Evolutionary conservation across 2,888 invertebrate genomes (phyloP), one percentile per base, ranked within the genome.

Genomic region (Fissipunctia ypsillon): DNA sequence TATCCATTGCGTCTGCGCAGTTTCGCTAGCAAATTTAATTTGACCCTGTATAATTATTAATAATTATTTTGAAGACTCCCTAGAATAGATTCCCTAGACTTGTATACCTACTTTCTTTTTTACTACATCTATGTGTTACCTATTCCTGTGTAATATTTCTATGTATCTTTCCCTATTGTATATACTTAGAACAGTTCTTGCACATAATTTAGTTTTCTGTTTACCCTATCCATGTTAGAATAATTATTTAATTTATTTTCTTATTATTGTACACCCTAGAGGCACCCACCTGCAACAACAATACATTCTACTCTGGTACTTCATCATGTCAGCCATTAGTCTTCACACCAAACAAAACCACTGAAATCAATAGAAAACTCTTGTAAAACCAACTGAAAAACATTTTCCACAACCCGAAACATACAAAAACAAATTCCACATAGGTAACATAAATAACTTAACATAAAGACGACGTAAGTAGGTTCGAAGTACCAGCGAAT

Each of bases 401-500:
- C 12, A n/a, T 35, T 14, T 28, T 16, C 14, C 19, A 48, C 52
- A 48, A 12, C 22, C 57, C 50, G 25, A 48, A 66, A 66, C 38
- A 38, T 19, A 38, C 19, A 56, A 63, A 83, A 83, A 77, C 57
- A 79, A 79, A 81, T 78, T 65, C 61, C 70, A 74, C 66, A 76
- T 76, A 81, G 78, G 80, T 80, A 81, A 78, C 78, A 83, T 81
- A 84, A 82, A 85, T 72, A 80, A 83, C 76, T 80, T 81, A 75
- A 85, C 78, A 84, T 83, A 83, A 77, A 84, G 84, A 87, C 81
- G 78, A 80, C 81, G 74, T 81, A 87, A 87, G 87, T 81, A 90
- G 88, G 84, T 87, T 88, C 89, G 85, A 88, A 90, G 88, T 89
- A 91, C 88, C 80, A 84, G 76, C 90, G 92, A 93, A 94, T 93